Evolutionary conservation across 2,113 vertebrate genomes (phyloP), one percentile per base, ranked within the genome.

Genomic region (Hemibates koningsi): DNA sequence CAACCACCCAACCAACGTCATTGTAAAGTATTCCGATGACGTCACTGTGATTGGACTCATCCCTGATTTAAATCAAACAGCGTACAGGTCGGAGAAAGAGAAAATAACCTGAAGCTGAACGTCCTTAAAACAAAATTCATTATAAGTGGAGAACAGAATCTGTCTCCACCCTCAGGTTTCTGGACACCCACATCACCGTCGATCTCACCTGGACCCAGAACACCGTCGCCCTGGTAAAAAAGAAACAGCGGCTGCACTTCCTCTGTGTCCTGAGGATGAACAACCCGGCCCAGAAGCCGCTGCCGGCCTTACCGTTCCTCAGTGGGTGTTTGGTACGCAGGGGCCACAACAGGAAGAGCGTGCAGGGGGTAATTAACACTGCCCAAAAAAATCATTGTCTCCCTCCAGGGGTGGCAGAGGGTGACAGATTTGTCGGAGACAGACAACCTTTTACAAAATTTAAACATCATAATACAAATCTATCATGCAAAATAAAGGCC

Each of bases 341-440:
- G 56, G 4, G 3, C 54, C 24, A 16, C 1, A 59, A 59, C 13
- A 29, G 0, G 13, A 29, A 9, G 13, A 1, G 56, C 29, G 13
- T 9, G 56, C 4, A 16, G 56, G 21, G 13, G 56, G 56, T 0
- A 9, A 59, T 29, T 29, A 59, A 59, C 56, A 59, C 27, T 59
- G 56, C 7, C 24, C 27, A 59, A 59, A 9, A 9, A 2, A 59
- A 32, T 1, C 56, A 59, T 16, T 0, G 14, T 9, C 56, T 32
- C 27, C 0, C 57, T 32, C 0, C 14, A 0, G 57, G 27, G 27
- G 57, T 32, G 14, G 27, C 56, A 59, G 27, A 59, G 0, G 3
- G 56, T 17, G 56, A 32, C 56, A 0, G 7, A 59, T 59, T 59
- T 59, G 13, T 32, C 5, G 1, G 13, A 59, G 13, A 29, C 56